phyloP scores from a whole-genome alignment of 2,797 vertebrate species.

The Apogon talboti region DNA sequence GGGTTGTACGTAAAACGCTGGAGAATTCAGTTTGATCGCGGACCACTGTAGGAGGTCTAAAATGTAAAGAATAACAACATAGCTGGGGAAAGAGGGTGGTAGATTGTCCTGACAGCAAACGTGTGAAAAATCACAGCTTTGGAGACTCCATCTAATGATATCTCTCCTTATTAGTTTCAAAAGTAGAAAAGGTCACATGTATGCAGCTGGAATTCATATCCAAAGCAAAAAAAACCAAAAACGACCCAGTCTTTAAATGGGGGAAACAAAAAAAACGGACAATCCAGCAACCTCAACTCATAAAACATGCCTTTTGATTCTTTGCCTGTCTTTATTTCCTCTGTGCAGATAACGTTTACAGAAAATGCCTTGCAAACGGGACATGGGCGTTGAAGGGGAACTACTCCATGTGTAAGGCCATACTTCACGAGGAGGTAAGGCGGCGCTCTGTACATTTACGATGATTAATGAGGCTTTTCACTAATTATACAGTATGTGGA shows the following conservation, averaged over 20 bases:
- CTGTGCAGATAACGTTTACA: slow-evolving; percentile 91
- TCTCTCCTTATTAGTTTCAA: slow-evolving; percentile 65
- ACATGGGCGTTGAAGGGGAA: slow-evolving; percentile 94
- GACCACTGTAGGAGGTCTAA: background rate
- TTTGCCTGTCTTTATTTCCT: slow-evolving; percentile 14
- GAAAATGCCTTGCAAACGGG: slow-evolving; percentile 90
- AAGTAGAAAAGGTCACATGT: slow-evolving; percentile 55
- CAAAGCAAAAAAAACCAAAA: background rate
- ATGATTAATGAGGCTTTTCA: slow-evolving; percentile 38
- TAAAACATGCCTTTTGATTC: background rate
- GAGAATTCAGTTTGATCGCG: background rate
- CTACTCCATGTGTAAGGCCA: slow-evolving; percentile 95
- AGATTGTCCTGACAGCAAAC: slow-evolving; percentile 40
- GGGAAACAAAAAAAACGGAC: background rate
- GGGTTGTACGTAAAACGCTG: background rate
- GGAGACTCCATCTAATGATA: slow-evolving; percentile 49
- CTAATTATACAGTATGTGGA: background rate
- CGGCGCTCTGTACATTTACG: background rate
- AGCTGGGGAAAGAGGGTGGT: slow-evolving; percentile 10
- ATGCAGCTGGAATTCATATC: background rate
- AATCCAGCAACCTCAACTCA: background rate
- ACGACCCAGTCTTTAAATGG: too few species aligned
- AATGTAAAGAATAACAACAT: slow-evolving; percentile 22
- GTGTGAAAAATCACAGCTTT: slow-evolving; percentile 65
- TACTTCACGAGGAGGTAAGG: slow-evolving; percentile 92